These are phyloP conservation scores for Zelleria hepariella DNA, from an alignment of 2,888 invertebrate species.

Conservation along the genomic window DNA sequence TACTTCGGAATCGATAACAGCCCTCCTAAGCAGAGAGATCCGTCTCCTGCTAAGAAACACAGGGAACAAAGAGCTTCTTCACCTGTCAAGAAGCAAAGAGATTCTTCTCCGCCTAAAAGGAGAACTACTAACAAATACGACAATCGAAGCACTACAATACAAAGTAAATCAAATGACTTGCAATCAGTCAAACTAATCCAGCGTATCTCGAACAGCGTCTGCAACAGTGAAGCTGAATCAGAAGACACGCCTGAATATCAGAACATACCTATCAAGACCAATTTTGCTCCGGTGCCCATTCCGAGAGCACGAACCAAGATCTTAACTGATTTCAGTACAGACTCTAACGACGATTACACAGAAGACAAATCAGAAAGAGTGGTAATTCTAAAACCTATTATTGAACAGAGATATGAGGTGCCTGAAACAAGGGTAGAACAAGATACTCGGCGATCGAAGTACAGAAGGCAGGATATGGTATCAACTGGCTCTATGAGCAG, in stretches of 20 bases:
- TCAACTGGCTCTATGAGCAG: slow-evolving; percentile 23
- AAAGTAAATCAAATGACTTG: slow-evolving; percentile 32
- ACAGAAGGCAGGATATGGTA: slow-evolving; percentile 31
- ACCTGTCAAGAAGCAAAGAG: neutral
- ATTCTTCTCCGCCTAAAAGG: neutral
- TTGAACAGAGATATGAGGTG: slow-evolving; percentile 34
- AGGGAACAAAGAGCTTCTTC: neutral
- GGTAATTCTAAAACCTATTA: slow-evolving; percentile 37
- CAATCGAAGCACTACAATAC: slow-evolving; percentile 14
- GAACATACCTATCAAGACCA: slow-evolving; percentile 42
- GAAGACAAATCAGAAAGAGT: slow-evolving; percentile 25
- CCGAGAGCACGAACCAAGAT: slow-evolving; percentile 37
- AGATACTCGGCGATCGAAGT: slow-evolving; percentile 30
- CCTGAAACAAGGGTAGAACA: slow-evolving; percentile 3
- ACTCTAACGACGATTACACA: neutral
- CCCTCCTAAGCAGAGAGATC: neutral
- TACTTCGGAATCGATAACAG: slow-evolving; percentile 61
- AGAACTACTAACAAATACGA: slow-evolving; percentile 11
- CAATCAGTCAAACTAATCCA: slow-evolving; percentile 56
- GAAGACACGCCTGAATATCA: slow-evolving; percentile 55
- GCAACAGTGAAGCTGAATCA: slow-evolving; percentile 59
- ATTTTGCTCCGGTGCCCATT: slow-evolving; percentile 42
- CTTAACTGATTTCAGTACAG: neutral
- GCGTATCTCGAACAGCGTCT: slow-evolving; percentile 50
- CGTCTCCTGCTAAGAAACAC: neutral